Evolutionary conservation across 2,888 invertebrate species (phyloP).

Genomic region (Lutraria lutraria): DNA sequence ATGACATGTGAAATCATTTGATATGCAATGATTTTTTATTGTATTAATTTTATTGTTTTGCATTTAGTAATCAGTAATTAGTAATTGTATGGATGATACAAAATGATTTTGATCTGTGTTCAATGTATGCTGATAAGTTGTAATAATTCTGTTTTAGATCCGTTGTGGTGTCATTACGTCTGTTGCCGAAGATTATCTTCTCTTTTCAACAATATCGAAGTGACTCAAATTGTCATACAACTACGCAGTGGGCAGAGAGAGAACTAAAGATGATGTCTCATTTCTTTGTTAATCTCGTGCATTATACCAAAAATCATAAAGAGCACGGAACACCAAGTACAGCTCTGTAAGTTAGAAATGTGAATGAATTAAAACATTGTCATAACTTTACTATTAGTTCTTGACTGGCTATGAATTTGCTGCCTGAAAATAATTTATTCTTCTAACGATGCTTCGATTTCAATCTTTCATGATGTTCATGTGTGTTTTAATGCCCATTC

Average conservation of each 20-base stretch:
- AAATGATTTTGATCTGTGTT: background rate
- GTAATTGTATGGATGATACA: background rate
- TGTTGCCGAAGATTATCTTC: conserved; percentile 95
- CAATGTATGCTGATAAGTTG: background rate
- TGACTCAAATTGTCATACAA: conserved; percentile 91
- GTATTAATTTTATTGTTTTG: background rate
- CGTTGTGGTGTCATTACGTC: conserved; percentile 94
- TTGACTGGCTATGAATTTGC: no score
- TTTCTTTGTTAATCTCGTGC: conserved; percentile 95
- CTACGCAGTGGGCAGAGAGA: conserved; percentile 97
- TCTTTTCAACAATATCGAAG: conserved; percentile 95
- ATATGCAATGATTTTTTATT: background rate
- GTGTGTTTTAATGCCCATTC: no score
- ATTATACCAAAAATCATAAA: conserved; percentile 88
- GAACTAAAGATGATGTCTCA: conserved; percentile 97
- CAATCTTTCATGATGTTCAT: no score
- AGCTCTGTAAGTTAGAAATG: conserved; percentile 49
- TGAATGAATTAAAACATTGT: no score
- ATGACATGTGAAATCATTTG: background rate
- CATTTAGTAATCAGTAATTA: background rate
- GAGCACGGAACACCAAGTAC: conserved; percentile 57
- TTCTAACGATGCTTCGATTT: no score
- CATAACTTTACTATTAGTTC: no score
- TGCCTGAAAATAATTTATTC: no score
- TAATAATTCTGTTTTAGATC: conserved; percentile 88